phyloP scores from a whole-genome alignment of 92 coral and sea anemone genomes.

The Phymanthus crucifer region DNA sequence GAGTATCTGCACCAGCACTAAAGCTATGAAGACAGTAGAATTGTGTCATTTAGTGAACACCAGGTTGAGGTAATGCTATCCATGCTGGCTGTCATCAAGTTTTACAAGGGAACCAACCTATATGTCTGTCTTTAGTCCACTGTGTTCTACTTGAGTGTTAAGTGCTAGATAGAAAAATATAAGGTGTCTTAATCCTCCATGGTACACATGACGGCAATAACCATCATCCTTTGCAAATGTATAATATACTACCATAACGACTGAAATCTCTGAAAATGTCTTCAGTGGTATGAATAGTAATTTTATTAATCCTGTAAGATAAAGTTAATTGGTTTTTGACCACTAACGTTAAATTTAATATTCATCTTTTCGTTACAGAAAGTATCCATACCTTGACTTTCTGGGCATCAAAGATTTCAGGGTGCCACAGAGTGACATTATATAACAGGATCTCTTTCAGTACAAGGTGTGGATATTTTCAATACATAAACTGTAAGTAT shows the following conservation, averaged over 20 bases:
- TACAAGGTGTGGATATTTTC: no score
- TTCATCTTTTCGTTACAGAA: not conserved
- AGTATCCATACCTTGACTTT: not conserved
- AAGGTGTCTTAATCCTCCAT: slow-evolving; percentile 11
- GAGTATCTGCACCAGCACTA: no score
- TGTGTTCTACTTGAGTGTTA: slow-evolving; percentile 23
- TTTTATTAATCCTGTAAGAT: not conserved
- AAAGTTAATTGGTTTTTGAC: not conserved
- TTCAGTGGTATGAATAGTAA: not conserved
- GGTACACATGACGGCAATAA: not conserved
- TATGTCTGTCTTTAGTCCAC: slow-evolving; percentile 30
- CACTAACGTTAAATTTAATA: not conserved
- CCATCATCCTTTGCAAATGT: not conserved
- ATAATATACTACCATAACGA: not conserved
- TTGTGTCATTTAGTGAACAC: no score
- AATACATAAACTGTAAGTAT: no score
- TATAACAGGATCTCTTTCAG: no score
- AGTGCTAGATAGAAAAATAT: slow-evolving; percentile 29
- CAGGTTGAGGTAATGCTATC: not conserved
- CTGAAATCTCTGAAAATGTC: not conserved
- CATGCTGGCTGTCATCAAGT: not conserved
- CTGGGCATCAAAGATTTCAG: no score
- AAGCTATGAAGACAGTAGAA: no score
- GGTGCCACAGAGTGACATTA: no score
- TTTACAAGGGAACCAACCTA: slow-evolving; percentile 22